Evolutionary conservation across 2,797 vertebrate species (phyloP), one percentile per base, ranked within the genome.

Genomic region (Cirrhinus molitorella): DNA sequence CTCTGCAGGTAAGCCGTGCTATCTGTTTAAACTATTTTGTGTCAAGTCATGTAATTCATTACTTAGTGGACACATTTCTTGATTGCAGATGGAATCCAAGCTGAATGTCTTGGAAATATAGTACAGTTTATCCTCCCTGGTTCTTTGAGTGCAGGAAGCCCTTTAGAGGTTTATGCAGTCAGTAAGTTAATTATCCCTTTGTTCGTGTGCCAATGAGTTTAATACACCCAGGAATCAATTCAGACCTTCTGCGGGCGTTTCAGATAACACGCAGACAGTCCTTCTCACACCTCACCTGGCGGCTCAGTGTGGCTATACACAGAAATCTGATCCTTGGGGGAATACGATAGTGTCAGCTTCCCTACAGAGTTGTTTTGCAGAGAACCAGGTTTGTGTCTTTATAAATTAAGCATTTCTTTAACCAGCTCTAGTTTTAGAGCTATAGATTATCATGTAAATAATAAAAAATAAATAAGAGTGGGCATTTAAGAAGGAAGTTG

Each of bases 231-330:
- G 23, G 2, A 76, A 45, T 65, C 14, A 76, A 23, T 76, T 51
- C 23, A 57, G 31, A 67, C 23, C 7, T 71, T 7, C 6, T 72
- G 40, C 31, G 43, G 55, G 45, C 1, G 14, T 72, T 63, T 81
- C 70, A 87, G 86, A 87, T 83, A 49, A 83, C 47, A 68, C 75
- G 1, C 80, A 79, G 25, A 61, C 66, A 3, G 75, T 83, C 10
- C 23, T 53, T 17, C 67, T 87, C 49, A 85, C 86, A 68, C 84
- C 86, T 67, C 25, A 70, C 21, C 40, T 90, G 83, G 90, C 92
- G 63, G 84, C 86, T 0, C 88, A 87, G 71, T 93, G 92, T 76
- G 92, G 92, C 45, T 93, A 89, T 8, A 83, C 80, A 1, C 25
- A 92, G 63, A 78, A 79, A 23, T 80, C 87, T 6, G 88, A 86